phyloP scores from a whole-genome alignment of 2,797 vertebrate species.

The Vireo griseus region DNA sequence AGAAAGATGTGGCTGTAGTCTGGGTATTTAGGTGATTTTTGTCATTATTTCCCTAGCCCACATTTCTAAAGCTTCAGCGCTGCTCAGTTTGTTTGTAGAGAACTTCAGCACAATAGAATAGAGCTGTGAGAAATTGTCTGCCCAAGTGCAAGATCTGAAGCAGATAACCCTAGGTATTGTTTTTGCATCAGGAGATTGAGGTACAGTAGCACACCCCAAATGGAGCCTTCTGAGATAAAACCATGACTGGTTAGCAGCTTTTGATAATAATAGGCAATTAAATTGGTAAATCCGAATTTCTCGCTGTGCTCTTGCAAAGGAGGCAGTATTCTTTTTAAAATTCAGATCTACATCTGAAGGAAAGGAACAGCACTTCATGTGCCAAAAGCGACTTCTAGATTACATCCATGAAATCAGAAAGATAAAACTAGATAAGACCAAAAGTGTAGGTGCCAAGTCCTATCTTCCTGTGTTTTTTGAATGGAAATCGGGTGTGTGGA shows the following conservation, averaged over 20 bases:
- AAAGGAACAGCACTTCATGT: neutral
- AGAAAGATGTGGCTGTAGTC: neutral
- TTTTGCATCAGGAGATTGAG: neutral
- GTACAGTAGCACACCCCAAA: neutral
- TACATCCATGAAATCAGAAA: slow-evolving; percentile 34
- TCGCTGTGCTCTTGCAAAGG: neutral
- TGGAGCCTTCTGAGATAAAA: neutral
- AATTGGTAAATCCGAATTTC: slow-evolving; percentile 46
- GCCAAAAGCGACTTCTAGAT: slow-evolving; percentile 17
- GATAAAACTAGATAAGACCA: slow-evolving; percentile 1
- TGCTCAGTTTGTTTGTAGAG: neutral
- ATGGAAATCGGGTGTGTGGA: neutral
- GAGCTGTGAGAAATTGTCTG: neutral
- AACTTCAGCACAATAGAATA: neutral
- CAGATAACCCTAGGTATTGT: neutral
- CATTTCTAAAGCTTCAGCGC: neutral
- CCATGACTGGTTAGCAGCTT: slow-evolving; percentile 13
- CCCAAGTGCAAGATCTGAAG: neutral
- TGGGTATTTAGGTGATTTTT: neutral
- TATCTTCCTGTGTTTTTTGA: neutral
- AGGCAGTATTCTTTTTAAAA: neutral
- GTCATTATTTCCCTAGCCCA: neutral
- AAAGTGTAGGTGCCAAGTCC: neutral
- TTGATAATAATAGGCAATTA: slow-evolving; percentile 40
- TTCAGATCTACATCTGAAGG: neutral